Evolutionary conservation across 2,113 vertebrate species (phyloP).

Genomic region (Pungitius pungitius): DNA sequence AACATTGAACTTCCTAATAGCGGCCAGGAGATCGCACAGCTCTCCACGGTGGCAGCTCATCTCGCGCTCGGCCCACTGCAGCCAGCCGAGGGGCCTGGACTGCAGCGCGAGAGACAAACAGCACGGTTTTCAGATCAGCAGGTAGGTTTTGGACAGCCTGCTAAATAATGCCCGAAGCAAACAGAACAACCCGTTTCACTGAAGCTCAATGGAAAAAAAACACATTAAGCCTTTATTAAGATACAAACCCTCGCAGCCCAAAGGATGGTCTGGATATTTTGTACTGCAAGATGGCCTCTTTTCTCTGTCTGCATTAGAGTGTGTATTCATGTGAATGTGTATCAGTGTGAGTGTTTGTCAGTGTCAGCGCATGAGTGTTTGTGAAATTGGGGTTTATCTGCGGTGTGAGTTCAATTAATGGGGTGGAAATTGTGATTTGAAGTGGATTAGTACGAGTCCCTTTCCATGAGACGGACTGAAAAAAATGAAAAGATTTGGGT

Average conservation of each 20-base stretch:
- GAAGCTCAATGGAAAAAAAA: constrained; percentile 14
- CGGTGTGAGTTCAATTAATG: constrained; percentile 58
- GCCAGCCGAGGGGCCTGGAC: constrained; percentile 19
- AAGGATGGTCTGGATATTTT: constrained; percentile 20
- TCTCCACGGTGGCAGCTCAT: constrained; percentile 29
- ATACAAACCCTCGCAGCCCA: constrained; percentile 28
- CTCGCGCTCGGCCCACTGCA: constrained; percentile 9
- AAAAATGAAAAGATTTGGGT: constrained; percentile 7
- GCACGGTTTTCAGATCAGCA: constrained; percentile 29
- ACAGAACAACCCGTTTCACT: constrained; percentile 6
- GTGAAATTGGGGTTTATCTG: constrained; percentile 56
- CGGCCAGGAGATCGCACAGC: constrained; percentile 27
- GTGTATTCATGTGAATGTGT: constrained; percentile 10
- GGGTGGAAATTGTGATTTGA: constrained; percentile 47
- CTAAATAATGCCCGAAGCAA: constrained; percentile 22
- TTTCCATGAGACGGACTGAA: constrained; percentile 62
- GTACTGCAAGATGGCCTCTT: neutral
- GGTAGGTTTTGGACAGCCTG: constrained; percentile 22
- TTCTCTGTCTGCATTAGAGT: neutral
- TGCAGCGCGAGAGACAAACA: constrained; percentile 18
- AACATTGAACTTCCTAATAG: constrained; percentile 63
- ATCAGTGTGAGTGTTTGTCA: neutral
- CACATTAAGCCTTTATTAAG: constrained; percentile 3
- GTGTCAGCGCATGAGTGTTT: neutral
- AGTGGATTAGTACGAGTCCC: constrained; percentile 66